phyloP scores from a whole-genome alignment of 2,888 invertebrate genomes.

The Yponomeuta cagnagella region DNA sequence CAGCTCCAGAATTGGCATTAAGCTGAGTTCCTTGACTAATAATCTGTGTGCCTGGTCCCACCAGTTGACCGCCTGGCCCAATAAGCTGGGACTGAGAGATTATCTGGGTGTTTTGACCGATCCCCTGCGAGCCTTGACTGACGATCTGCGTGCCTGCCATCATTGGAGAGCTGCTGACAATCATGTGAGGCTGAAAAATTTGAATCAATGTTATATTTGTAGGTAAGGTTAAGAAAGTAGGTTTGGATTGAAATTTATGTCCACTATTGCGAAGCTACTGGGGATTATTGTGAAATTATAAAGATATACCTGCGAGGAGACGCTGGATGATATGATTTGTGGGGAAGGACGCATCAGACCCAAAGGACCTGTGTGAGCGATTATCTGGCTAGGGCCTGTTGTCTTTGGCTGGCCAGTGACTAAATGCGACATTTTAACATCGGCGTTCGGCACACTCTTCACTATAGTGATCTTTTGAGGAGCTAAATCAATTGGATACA shows the following conservation, averaged over 20 bases:
- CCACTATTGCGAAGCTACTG: neutral
- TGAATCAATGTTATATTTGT: neutral
- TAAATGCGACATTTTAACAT: slow-evolving; percentile 68
- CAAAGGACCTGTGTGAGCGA: slow-evolving; percentile 55
- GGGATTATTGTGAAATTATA: neutral
- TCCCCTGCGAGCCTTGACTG: slow-evolving; percentile 58
- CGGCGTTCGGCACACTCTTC: slow-evolving; percentile 60
- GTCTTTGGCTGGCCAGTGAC: slow-evolving; percentile 58
- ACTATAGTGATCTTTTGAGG: slow-evolving; percentile 72
- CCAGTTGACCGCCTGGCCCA: slow-evolving; percentile 47
- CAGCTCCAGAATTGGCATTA: slow-evolving; percentile 47
- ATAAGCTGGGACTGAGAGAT: slow-evolving; percentile 60
- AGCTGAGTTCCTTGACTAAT: slow-evolving; percentile 67
- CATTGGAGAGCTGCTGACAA: slow-evolving; percentile 59
- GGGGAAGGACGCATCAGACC: slow-evolving; percentile 64
- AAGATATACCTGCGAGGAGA: slow-evolving; percentile 48
- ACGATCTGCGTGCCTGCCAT: slow-evolving; percentile 64
- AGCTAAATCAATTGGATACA: slow-evolving; percentile 73
- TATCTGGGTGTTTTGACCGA: slow-evolving; percentile 58
- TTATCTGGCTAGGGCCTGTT: slow-evolving; percentile 51
- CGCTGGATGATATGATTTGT: slow-evolving; percentile 64
- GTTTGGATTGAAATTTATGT: neutral
- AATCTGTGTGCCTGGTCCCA: slow-evolving; percentile 63
- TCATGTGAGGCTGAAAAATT: slow-evolving; percentile 58
- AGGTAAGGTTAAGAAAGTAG: neutral